Base-by-base conservation (phyloP, 2,113 vertebrate genomes). In the Psephotus haematonotus region DNA sequence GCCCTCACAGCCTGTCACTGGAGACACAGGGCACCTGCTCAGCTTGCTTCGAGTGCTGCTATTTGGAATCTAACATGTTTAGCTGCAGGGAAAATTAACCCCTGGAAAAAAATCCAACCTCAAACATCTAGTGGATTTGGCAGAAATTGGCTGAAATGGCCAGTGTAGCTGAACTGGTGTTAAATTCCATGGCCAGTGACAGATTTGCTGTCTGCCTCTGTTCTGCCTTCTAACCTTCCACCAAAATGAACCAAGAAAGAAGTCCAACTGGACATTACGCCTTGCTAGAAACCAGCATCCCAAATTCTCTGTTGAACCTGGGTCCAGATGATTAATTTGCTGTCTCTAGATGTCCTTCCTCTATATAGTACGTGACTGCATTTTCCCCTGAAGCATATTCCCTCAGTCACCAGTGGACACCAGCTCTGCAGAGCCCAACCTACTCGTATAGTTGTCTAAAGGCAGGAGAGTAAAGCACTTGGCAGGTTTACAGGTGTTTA, bases 201-300 rank as follows among this genome's bases (percentile, higher is more conserved):
- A 65, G 31, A 41, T 27, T 70, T 13, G 1, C 18, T 33, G 22
- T 20, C 22, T 44, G 14, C 5, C 33, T 44, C 50, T 3, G 1
- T 47, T 82, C n/a, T 71, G 35, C 29, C 47, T 69, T 82, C 33
- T 74, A 64, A 87, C 17, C 13, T 64, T 69, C 10, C 47, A 57
- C 18, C 44, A 50, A 88, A 92, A 93, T 53, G 50, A 92, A 87
- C 20, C 29, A 86, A 62, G 64, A 33, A 39, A 67, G 57, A 41
- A 39, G 28, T 4, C 23, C 16, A 72, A 9, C 5, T 22, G 39
- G 49, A 62, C 11, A 6, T 10, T 57, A 4, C 60, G 4, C 44
- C 39, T 82, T 86, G 27, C 39, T 69, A 79, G 80, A 95, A 93
- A 76, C 4, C 9, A 63, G 29, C 29, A 83, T 6, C 31, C 24